Evolutionary conservation across 2,113 vertebrate genomes (phyloP).

Genomic region (Gavialis gangeticus): DNA sequence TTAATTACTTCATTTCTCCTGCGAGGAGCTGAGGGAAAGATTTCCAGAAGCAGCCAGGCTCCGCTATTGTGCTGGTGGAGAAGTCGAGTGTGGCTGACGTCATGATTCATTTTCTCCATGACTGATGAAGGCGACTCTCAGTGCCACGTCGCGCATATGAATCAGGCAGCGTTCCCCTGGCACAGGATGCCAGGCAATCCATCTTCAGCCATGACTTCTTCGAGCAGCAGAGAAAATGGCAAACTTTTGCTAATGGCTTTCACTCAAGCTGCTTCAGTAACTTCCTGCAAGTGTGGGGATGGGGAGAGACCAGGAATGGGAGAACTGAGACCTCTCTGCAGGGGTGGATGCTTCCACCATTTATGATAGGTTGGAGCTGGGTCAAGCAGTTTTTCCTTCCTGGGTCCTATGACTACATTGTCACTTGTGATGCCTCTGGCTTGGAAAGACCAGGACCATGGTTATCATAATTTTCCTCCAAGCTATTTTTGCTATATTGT

Average conservation of each 20-base stretch:
- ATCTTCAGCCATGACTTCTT: constrained; percentile 60
- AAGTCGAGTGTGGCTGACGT: constrained; percentile 55
- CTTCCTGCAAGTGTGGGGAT: not conserved
- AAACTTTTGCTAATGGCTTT: not conserved
- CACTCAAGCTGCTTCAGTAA: not conserved
- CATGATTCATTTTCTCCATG: constrained; percentile 76
- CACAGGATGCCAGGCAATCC: constrained; percentile 56
- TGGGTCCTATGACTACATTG: not conserved
- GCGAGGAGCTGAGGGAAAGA: constrained; percentile 60
- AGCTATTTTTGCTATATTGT: not conserved
- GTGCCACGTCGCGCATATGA: constrained; percentile 51
- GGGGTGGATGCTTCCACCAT: rapidly evolving
- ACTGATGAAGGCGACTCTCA: constrained; percentile 68
- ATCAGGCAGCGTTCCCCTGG: constrained; percentile 65
- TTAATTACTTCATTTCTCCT: constrained; percentile 80
- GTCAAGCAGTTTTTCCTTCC: not conserved
- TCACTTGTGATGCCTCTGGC: not conserved
- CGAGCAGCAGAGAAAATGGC: constrained; percentile 37
- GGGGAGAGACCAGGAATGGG: not conserved
- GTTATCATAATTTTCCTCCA: not conserved
- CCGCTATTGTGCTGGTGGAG: constrained; percentile 58
- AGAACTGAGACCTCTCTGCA: not conserved
- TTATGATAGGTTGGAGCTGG: not conserved
- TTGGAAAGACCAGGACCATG: not conserved
- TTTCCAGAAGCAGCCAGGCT: constrained; percentile 49